Evolutionary conservation across 2,113 vertebrate genomes (phyloP), one percentile per base, ranked within the genome.

Genomic region (Lanius ludovicianus): DNA sequence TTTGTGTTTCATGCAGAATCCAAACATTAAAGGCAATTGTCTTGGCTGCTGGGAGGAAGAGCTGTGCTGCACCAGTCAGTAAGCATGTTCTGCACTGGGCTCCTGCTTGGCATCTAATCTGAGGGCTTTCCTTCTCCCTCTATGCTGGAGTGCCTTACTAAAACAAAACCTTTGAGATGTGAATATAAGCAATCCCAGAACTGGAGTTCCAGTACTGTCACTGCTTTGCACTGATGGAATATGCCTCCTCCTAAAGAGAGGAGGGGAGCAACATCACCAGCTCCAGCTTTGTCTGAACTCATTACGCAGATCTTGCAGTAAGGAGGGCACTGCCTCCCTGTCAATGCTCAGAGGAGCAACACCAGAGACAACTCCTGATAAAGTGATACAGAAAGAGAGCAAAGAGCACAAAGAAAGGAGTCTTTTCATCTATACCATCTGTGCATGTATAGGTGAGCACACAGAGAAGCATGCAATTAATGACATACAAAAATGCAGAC

Each of bases 371-470:
- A 30, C 22, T 33, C 4, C 70, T n/a, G 50, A 35, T 24, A 17
- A 46, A 77, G 33, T 20, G 56, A 84, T 74, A 76, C 22, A 31
- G 35, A 63, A 91, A 18, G 23, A 52, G 33, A 75, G 37, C 16
- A 64, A 74, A 91, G 60, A 49, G n/a, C 53, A 73, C n/a, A 44
- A 82, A 92, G 57, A 62, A 71, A 71, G 35, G 27, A 12, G 9
- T 50, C 42, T 74, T 53, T 65, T 46, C 11, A 33, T 53, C 39
- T n/a, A 0, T 35, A 28, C 33, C 9, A 0, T 24, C 20, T 35
- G 59, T 1, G 0, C 3, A 1, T 1, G 11, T 60, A 8, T 2
- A 57, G 69, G 41, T 41, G 55, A 80, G 39, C 3, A 22, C 59
- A 79, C 37, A 49, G 31, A 56, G 33, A 56, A 60, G 25, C 9